These are phyloP conservation scores for Linurgus olivaceus DNA, from an alignment of 2,797 vertebrate genomes.

Conservation along the genomic window DNA sequence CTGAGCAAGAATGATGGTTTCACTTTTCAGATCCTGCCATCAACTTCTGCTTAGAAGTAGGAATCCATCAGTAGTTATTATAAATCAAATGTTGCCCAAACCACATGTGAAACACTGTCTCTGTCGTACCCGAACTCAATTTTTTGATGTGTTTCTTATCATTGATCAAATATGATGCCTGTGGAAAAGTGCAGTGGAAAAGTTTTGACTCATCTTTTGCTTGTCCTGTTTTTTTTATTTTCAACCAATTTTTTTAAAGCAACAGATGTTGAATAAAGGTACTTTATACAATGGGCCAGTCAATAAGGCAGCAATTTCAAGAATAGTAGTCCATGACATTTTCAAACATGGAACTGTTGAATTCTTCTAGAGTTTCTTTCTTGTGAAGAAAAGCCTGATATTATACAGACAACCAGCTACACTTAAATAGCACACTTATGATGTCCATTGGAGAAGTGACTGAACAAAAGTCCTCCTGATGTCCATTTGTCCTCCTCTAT, in stretches of 20 bases:
- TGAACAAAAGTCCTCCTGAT: not conserved
- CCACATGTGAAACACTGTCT: not conserved
- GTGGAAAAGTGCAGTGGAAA: not conserved
- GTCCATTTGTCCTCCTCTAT: not conserved
- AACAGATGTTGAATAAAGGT: not conserved
- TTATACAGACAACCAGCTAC: not conserved
- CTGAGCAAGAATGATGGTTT: not conserved
- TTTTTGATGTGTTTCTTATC: not conserved
- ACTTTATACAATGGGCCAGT: not conserved
- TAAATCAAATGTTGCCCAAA: not conserved
- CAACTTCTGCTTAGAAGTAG: not conserved
- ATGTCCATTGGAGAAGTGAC: rapidly evolving
- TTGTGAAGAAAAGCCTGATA: not conserved
- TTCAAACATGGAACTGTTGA: not conserved
- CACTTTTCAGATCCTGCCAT: not conserved
- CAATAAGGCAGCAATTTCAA: not conserved
- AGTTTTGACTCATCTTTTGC: not conserved
- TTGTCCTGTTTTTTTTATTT: not conserved
- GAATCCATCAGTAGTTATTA: not conserved
- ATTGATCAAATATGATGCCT: rapidly evolving
- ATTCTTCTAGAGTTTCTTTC: not conserved
- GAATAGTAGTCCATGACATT: not conserved
- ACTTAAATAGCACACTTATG: not conserved
- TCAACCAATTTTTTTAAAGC: not conserved
- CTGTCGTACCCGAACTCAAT: not conserved